Evolutionary conservation across 2,888 invertebrate genomes (phyloP).

Genomic region (Leucophenga montana): DNA sequence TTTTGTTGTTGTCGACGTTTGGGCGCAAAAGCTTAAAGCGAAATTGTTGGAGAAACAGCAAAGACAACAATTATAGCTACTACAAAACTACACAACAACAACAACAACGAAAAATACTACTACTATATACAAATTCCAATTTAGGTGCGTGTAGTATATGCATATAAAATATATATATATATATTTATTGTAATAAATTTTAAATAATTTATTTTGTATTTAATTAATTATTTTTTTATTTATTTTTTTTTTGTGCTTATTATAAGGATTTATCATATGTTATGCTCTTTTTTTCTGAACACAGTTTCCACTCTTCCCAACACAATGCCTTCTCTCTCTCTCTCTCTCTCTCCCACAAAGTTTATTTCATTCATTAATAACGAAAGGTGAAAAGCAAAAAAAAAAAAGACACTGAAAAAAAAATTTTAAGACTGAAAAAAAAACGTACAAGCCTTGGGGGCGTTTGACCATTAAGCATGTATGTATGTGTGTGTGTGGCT

Average conservation of each 20-base stretch:
- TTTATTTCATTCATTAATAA: constrained; percentile 44
- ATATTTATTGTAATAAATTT: not conserved
- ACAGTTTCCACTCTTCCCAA: too few relatives aligned
- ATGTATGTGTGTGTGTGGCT: constrained; percentile 6
- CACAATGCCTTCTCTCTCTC: too few relatives aligned
- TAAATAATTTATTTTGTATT: too few relatives aligned
- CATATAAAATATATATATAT: not conserved
- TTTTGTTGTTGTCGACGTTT: constrained; percentile 6
- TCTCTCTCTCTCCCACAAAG: not conserved
- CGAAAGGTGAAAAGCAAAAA: constrained; percentile 10
- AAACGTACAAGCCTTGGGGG: too few relatives aligned
- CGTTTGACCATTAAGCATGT: not conserved
- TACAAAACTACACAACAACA: not conserved
- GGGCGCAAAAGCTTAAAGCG: not conserved
- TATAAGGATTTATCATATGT: too few relatives aligned
- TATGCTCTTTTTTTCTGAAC: too few relatives aligned
- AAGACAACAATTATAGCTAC: constrained; percentile 6
- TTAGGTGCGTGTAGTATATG: constrained; percentile 48
- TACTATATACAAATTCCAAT: constrained; percentile 51
- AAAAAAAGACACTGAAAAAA: too few relatives aligned
- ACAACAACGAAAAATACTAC: not conserved
- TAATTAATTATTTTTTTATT: too few relatives aligned
- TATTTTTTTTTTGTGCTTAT: too few relatives aligned
- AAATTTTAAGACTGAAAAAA: too few relatives aligned
- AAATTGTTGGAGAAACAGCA: constrained; percentile 12